Conservation (phyloP, 2,888 invertebrate genomes). For the Ichneumoninae sp. region DNA sequence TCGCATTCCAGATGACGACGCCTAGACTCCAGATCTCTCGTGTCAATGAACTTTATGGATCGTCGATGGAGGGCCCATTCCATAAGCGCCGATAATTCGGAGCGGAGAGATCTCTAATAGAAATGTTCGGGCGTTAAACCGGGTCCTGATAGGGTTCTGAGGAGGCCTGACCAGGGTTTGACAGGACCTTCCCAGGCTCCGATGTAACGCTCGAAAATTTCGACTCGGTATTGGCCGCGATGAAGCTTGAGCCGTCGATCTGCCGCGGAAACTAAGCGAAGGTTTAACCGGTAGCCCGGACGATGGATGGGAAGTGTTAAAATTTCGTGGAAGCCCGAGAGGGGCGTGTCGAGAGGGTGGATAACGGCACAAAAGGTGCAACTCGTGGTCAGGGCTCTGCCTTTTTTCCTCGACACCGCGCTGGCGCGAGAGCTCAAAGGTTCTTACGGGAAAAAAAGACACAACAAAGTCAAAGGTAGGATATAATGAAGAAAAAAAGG, state of each 20-base stretch:
- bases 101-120: neutral
- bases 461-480: slow-evolving; percentile 6
- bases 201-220: no score
- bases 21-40: no score
- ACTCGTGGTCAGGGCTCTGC: neutral
- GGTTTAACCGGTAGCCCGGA: neutral
- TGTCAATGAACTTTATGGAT: no score
- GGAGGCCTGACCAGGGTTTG: neutral
- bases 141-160: neutral
- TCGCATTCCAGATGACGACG: no score
- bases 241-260: neutral
- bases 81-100: no score
- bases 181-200: no score
- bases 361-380: slow-evolving; percentile 8
- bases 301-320: neutral
- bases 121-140: no score
- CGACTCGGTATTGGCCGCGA: neutral
- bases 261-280: neutral
- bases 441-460: neutral
- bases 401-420: neutral
- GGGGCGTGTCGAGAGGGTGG: neutral
- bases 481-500: slow-evolving; percentile 1
- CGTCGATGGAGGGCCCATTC: no score
- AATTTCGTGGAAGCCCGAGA: neutral
- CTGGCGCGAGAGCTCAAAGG: slow-evolving; percentile 12